Evolutionary conservation across 2,113 vertebrate species (phyloP).

Genomic region (Nestor notabilis): DNA sequence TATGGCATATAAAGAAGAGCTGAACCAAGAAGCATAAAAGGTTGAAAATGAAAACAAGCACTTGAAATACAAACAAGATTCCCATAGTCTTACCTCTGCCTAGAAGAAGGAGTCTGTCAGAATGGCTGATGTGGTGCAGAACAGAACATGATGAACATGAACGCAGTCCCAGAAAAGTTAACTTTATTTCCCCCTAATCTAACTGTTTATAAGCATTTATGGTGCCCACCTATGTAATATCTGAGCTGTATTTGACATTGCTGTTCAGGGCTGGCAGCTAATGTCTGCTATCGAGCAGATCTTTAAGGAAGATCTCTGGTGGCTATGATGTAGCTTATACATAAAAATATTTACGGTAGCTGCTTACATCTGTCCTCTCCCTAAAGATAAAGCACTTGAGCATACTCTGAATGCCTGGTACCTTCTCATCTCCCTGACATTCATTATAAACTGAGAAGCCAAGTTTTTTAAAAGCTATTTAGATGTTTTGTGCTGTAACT

Average conservation of each 20-base stretch:
- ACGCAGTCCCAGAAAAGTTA: not conserved
- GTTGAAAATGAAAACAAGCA: not conserved
- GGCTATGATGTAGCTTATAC: not conserved
- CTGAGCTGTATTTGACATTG: not conserved
- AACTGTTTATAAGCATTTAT: not conserved
- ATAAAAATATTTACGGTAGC: not conserved
- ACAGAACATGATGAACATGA: not conserved
- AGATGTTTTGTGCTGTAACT: slow-evolving; percentile 52
- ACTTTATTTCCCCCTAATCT: not conserved
- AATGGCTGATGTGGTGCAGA: not conserved
- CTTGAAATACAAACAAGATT: not conserved
- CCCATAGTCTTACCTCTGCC: not conserved
- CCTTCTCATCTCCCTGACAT: slow-evolving; percentile 33
- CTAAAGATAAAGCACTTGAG: not conserved
- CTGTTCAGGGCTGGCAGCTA: not conserved
- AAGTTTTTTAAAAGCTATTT: slow-evolving; percentile 40
- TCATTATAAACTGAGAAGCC: slow-evolving; percentile 42
- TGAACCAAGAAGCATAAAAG: not conserved
- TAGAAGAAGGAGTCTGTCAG: not conserved
- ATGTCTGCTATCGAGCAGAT: not conserved
- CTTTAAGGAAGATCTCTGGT: slow-evolving; percentile 1
- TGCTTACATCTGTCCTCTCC: not conserved
- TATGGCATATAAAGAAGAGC: not conserved
- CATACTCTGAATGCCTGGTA: not conserved
- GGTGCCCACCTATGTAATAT: not conserved